These are phyloP conservation scores for Zaprionus capensis DNA, from an alignment of 1,140 invertebrate genomes.

Conservation along the genomic window DNA sequence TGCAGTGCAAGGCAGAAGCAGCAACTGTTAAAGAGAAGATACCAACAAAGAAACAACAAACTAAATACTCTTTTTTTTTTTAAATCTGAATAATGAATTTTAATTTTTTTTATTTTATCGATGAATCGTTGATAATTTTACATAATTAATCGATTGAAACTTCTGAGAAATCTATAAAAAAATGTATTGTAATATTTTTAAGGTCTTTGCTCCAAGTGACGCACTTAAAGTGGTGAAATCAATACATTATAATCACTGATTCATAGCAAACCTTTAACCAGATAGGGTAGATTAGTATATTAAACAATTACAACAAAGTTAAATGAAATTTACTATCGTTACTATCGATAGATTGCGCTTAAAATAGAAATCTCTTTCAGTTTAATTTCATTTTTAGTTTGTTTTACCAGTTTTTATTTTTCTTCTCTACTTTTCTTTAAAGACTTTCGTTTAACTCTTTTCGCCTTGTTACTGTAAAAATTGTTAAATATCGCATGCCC, in stretches of 20 bases:
- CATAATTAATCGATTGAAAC: background rate
- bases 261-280: background rate
- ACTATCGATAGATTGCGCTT: background rate
- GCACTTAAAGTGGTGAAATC: background rate
- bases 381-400: background rate
- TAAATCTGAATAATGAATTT: background rate
- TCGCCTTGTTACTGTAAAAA: constrained; percentile 34
- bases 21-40: constrained; percentile 9
- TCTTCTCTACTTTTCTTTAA: constrained; percentile 3
- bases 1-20: constrained; percentile 17
- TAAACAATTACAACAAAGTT: background rate
- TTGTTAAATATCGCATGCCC: constrained; percentile 36
- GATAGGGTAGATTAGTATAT: background rate
- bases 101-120: background rate
- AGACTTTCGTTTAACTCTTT: constrained; percentile 23
- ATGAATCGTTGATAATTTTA: background rate
- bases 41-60: background rate
- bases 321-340: background rate
- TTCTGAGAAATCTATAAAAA: background rate
- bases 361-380: background rate
- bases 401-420: constrained; percentile 1
- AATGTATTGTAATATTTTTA: background rate
- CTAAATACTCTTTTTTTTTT: constrained; percentile 7
- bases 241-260: background rate
- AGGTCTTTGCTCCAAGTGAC: background rate